Percentiles rank a stretch among this genome's conserved stretches.
These are phyloP conservation scores for Festucalex cinctus DNA, from an alignment of 2,113 vertebrate species.

Conservation along the genomic window DNA sequence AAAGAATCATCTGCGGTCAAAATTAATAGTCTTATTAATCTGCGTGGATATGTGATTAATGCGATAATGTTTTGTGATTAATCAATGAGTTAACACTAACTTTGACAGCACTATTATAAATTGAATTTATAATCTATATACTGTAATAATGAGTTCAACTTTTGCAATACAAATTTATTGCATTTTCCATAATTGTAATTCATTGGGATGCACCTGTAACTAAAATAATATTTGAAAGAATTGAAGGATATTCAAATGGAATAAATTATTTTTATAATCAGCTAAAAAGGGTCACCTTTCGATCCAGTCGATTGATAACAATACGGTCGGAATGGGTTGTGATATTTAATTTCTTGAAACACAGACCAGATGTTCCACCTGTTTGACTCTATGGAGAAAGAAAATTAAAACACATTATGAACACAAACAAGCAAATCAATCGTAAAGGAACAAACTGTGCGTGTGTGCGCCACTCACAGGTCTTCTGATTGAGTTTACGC, in stretches of 20 bases:
- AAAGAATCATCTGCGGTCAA: too few relatives aligned
- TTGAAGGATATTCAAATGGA: not conserved
- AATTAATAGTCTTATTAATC: too few relatives aligned
- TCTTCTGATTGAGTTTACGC: conserved; percentile 88
- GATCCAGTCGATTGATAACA: conserved; percentile 84
- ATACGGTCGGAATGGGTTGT: conserved; percentile 79
- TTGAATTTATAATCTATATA: too few relatives aligned
- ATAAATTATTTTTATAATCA: not conserved
- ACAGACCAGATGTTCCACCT: conserved; percentile 86
- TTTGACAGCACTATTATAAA: too few relatives aligned
- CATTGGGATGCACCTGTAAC: not conserved
- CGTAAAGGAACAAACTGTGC: conserved; percentile 19
- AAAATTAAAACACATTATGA: conserved; percentile 4
- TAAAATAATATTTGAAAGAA: too few relatives aligned
- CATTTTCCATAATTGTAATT: not conserved
- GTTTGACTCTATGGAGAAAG: conserved; percentile 75
- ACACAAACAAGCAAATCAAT: not conserved
- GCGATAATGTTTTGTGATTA: too few relatives aligned
- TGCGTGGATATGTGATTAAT: too few relatives aligned
- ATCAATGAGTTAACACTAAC: too few relatives aligned
- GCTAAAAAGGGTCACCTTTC: conserved; percentile 74
- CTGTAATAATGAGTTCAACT: too few relatives aligned
- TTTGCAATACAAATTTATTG: too few relatives aligned
- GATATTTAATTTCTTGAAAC: conserved; percentile 94
- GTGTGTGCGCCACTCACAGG: conserved; percentile 74